Evolutionary conservation across 2,113 vertebrate species (phyloP).

Genomic region (Psettodes erumei): DNA sequence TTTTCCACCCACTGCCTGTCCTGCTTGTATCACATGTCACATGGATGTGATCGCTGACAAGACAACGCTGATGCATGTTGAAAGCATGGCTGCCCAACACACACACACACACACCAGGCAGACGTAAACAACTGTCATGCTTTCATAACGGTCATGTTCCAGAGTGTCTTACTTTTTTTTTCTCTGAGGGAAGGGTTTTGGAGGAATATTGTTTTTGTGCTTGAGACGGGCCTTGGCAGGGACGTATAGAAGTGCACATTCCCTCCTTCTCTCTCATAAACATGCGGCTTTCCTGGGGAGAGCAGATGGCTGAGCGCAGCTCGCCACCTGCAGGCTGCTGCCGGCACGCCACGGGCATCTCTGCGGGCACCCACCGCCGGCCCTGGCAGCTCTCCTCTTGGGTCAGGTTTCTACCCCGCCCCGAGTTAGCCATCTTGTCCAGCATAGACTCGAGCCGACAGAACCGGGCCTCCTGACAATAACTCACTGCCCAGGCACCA

Average conservation of each 20-base stretch:
- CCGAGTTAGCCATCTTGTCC: slow-evolving; percentile 47
- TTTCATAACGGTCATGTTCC: slow-evolving; percentile 27
- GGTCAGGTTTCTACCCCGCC: slow-evolving; percentile 63
- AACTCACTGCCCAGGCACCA: slow-evolving; percentile 72
- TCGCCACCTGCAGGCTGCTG: slow-evolving; percentile 81
- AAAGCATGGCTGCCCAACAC: slow-evolving; percentile 54
- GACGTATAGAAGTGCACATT: slow-evolving; percentile 75
- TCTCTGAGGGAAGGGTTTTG: slow-evolving; percentile 6
- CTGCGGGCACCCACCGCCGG: slow-evolving; percentile 63
- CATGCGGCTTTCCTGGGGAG: slow-evolving; percentile 78
- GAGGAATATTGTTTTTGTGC: slow-evolving; percentile 43
- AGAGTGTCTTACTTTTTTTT: slow-evolving; percentile 15
- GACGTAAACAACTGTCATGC: slow-evolving; percentile 29
- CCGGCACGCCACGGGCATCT: slow-evolving; percentile 66
- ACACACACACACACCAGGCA: slow-evolving; percentile 7
- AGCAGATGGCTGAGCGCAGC: slow-evolving; percentile 84
- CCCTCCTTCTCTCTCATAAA: slow-evolving; percentile 73
- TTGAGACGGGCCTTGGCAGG: slow-evolving; percentile 67
- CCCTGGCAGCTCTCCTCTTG: slow-evolving; percentile 60
- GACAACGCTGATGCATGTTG: slow-evolving; percentile 66
- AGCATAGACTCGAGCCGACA: slow-evolving; percentile 46
- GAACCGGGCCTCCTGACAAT: slow-evolving; percentile 69
- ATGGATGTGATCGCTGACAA: slow-evolving; percentile 46
- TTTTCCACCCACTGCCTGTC: slow-evolving; percentile 13
- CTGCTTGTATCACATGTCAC: slow-evolving; percentile 51